Conservation (phyloP, 2,888 invertebrate genomes). For the Torymus tubicola region DNA sequence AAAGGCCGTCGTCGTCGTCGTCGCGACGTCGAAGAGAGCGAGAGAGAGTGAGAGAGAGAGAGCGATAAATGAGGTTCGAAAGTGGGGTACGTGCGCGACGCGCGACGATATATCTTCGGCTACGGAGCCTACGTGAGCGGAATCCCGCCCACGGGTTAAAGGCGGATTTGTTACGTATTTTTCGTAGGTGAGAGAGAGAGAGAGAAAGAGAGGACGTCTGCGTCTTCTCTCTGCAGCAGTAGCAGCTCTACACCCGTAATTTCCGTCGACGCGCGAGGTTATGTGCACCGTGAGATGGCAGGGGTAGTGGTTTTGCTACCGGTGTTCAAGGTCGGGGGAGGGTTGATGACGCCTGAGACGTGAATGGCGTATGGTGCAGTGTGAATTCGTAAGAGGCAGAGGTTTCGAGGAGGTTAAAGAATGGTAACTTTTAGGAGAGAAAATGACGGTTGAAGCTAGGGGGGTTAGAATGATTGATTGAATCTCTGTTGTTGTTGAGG, state of each 20-base stretch:
- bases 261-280: slow-evolving; percentile 43
- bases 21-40: background rate
- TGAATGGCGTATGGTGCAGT: too few species aligned
- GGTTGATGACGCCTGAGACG: too few species aligned
- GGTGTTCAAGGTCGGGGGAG: too few species aligned
- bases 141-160: slow-evolving; percentile 70
- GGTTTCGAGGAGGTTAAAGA: too few species aligned
- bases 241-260: too few species aligned
- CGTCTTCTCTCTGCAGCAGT: background rate
- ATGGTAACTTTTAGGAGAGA: too few species aligned
- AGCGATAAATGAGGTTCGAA: slow-evolving; percentile 73
- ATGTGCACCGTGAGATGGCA: too few species aligned
- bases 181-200: slow-evolving; percentile 62
- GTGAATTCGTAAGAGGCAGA: too few species aligned
- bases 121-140: slow-evolving; percentile 70
- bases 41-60: slow-evolving; percentile 24
- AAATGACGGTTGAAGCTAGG: too few species aligned
- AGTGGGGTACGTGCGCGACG: slow-evolving; percentile 72
- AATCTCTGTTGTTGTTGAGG: too few species aligned
- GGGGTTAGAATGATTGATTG: too few species aligned
- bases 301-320: too few species aligned
- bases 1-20: background rate
- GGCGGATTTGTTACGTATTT: slow-evolving; percentile 75
- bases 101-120: slow-evolving; percentile 73
- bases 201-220: background rate